phyloP scores from a whole-genome alignment of 2,888 invertebrate genomes.

The Protula sp. region DNA sequence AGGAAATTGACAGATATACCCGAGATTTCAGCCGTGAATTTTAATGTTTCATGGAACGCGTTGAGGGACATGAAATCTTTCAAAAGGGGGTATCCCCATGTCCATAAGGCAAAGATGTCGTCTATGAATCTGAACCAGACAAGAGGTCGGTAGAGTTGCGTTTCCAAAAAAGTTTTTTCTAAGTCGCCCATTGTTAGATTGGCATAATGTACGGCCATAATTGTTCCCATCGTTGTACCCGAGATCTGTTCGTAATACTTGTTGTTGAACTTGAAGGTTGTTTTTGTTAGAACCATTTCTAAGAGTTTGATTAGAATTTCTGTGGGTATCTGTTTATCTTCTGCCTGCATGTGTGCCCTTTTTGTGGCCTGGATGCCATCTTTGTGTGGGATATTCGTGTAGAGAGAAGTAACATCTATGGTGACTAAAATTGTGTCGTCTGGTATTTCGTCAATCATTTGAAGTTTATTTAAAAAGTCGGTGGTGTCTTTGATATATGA shows the following conservation, averaged over 20 bases:
- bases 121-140: slow-evolving; percentile 2
- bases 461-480: not conserved
- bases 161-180: not conserved
- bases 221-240: slow-evolving; percentile 2
- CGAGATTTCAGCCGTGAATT: not conserved
- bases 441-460: not conserved
- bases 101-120: slow-evolving; percentile 2
- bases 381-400: not conserved
- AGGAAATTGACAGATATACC: not conserved
- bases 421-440: not conserved
- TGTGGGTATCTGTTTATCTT: not conserved
- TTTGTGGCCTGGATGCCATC: not conserved
- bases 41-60: not conserved
- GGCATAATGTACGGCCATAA: not conserved
- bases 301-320: not conserved
- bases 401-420: not conserved
- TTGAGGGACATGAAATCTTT: not conserved
- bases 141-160: not conserved
- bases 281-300: not conserved
- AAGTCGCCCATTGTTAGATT: not conserved
- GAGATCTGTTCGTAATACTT: not conserved
- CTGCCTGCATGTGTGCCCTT: not conserved
- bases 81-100: not conserved
- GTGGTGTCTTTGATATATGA: not conserved
- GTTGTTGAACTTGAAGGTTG: not conserved